Percentiles rank a stretch among this genome's conserved stretches.
phyloP scores from a whole-genome alignment of 2,113 vertebrate species.

The Egretta garzetta region DNA sequence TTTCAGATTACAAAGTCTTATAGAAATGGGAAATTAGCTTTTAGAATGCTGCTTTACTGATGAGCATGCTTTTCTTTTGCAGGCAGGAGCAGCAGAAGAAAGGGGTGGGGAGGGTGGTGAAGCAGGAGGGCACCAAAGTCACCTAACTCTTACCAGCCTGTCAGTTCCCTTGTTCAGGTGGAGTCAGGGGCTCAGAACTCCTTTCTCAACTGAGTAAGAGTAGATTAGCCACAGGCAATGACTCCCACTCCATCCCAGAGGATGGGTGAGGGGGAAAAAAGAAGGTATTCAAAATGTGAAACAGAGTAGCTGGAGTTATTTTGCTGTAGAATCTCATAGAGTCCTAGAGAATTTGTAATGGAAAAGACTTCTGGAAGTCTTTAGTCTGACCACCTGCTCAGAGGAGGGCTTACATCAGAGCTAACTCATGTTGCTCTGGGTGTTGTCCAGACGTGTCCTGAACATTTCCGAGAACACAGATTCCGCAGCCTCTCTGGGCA shows the following conservation, averaged over 20 bases:
- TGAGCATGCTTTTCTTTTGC: not conserved
- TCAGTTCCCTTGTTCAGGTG: not conserved
- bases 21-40: not conserved
- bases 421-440: not conserved
- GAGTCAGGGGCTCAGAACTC: not conserved
- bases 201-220: not conserved
- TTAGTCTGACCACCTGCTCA: not conserved
- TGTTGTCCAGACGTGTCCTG: not conserved
- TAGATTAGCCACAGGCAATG: not conserved
- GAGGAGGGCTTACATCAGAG: not conserved
- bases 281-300: not conserved
- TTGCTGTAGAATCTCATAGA: not conserved
- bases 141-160: not conserved
- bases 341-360: not conserved
- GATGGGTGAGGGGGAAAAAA: fast-evolving
- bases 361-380: not conserved
- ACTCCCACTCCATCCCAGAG: not conserved
- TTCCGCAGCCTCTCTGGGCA: not conserved
- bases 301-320: not conserved
- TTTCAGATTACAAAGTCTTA: not conserved
- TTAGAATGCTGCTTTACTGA: not conserved
- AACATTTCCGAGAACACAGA: not conserved
- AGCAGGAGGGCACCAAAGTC: not conserved
- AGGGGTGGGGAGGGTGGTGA: not conserved
- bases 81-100: not conserved